Base-by-base conservation (phyloP, 2,888 invertebrate genomes). In the Tryphoninae sp. region DNA sequence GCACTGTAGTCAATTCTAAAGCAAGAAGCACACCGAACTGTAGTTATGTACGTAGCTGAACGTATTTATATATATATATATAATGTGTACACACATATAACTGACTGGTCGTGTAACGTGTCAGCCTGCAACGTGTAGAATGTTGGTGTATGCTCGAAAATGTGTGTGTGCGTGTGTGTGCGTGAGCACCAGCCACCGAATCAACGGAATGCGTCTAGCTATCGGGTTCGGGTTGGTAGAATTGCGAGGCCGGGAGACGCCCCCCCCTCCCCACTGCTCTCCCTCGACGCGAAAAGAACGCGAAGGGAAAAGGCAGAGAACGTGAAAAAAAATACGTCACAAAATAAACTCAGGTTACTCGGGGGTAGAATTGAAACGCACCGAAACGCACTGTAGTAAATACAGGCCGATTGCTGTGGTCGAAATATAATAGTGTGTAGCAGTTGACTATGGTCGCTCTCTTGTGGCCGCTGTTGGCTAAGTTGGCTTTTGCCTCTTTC, bases 221-320 rank as follows among this genome's bases (percentile, higher is more conserved):
- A 85, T 85, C 85, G 84, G 78, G 80, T 83, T 84, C 85, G 86
- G 82, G 86, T 88, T 88, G 87, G 88, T 86, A 85, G 87, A 85
- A 87, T 86, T 86, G 72, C 76, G 73, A 81, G 74, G 62, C 83
- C 83, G 83, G 84, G 83, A 83, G 78, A 86, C 74, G 87, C 88
- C 86, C 88, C 87, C 89, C 84, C 86, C 88, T 87, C 87, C 86
- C 89, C 84, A 85, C 69, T 65, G 71, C 74, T 49, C 71, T 51
- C 77, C 68, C 40, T 65, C 58, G 77, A 65, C 69, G 81, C 45
- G 53, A 64, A 77, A 79, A 68, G 13, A 69, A 53, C 49, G 65
- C 53, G 67, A 45, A 79, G 49, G 55, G 11, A 68, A 59, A 23
- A n/a, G 71, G 65, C 64, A 71, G 55, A 64, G 69, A 69, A 78